Evolutionary conservation across 2,113 vertebrate genomes (phyloP), one percentile per base, ranked within the genome.

Genomic region (Phaethornis superciliosus): DNA sequence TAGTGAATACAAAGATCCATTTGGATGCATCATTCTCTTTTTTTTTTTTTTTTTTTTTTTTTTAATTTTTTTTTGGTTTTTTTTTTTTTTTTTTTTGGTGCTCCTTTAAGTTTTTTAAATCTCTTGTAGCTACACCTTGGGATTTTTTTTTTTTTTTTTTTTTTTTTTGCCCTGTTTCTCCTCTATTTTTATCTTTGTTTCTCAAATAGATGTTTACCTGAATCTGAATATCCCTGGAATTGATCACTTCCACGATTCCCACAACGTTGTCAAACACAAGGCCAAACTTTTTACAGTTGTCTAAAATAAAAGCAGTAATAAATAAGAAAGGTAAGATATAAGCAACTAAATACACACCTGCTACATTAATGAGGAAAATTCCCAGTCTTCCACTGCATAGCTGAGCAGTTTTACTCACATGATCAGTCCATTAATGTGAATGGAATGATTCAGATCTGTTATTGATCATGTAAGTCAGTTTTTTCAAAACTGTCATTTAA

Each of bases 211-310:
- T 49, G 19, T 42, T 95, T 95, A 99, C 99, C 98, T 99, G 99
- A 95, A 99, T 97, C 88, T 99, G 98, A 94, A 99, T 97, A 67
- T 99, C 97, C 95, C 97, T 99, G 92, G 98, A 99, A 96, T 99
- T 99, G 97, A 99, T 99, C 88, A 99, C 97, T 97, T 99, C 99
- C 89, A 99, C 98, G 33, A 99, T 99, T 76, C 99, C 99, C 77
- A 99, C 99, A 47, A 98, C 99, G 15, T 98, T 99, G 96, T 99
- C 99, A 97, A 99, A 99, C 80, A 99, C 99, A 81, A 99, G 97
- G 76, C 98, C 99, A 89, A 99, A 98, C 94, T 99, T 99, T 97
- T 98, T 99, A 96, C 99, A 99, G 93, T 99, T 99, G 95, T 99
- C 99, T 99, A 81, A 94, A 33, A 96, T 12, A 85, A 30, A 90